A percentile compares a stretch with the other conserved stretches of the same genome.
Evolutionary conservation across 2,888 invertebrate species (phyloP).

Genomic region (Phaedon cochleariae): DNA sequence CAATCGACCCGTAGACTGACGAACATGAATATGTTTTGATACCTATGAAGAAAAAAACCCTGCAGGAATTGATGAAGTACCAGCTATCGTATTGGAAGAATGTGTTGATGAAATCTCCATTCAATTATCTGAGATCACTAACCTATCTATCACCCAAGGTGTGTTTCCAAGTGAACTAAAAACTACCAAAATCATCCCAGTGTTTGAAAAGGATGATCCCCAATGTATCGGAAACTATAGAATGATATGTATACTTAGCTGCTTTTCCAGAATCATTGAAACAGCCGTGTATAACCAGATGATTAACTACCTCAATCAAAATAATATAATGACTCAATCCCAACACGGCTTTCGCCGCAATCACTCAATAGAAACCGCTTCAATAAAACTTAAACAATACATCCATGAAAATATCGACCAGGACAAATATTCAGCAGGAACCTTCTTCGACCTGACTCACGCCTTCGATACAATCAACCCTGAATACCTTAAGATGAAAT

Average conservation of each 20-base stretch:
- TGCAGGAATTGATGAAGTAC: not conserved
- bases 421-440: slow-evolving; percentile 2
- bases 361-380: slow-evolving; percentile 14
- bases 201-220: not conserved
- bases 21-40: too few relatives aligned
- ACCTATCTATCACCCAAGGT: not conserved
- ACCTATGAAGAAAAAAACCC: not conserved
- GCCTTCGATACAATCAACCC: slow-evolving; percentile 6
- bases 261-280: too few relatives aligned
- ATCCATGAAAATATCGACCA: slow-evolving; percentile 11
- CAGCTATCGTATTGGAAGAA: slow-evolving; percentile 3
- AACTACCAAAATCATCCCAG: not conserved
- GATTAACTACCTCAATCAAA: too few relatives aligned
- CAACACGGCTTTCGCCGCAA: slow-evolving; percentile 2
- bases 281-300: too few relatives aligned
- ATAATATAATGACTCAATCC: slow-evolving; percentile 3
- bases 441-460: slow-evolving; percentile 1
- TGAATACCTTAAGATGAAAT: not conserved
- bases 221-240: too few relatives aligned
- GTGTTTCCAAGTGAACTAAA: not conserved
- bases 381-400: slow-evolving; percentile 2
- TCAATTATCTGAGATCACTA: not conserved
- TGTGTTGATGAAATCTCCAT: not conserved
- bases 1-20: too few relatives aligned
- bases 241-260: too few relatives aligned